Conservation (phyloP, 2,113 vertebrate species). For the Cynopterus brachyotis region DNA sequence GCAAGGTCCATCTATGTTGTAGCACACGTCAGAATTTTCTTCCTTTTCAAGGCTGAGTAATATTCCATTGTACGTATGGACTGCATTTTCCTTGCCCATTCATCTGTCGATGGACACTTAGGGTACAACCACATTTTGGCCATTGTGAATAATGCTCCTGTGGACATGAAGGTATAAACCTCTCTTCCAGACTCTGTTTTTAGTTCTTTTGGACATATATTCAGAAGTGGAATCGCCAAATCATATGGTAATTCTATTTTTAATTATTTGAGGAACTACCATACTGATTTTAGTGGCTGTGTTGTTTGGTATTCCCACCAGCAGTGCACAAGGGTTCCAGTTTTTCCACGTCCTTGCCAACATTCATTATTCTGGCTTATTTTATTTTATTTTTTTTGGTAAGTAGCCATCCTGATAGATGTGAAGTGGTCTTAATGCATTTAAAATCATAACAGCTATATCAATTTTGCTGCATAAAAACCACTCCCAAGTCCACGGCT, state of each 20-base stretch:
- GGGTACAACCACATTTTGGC: background rate
- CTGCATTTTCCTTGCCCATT: background rate
- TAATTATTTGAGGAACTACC: background rate
- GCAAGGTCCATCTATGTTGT: background rate
- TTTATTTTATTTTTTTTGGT: no score
- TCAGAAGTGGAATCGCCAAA: background rate
- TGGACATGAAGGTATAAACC: background rate
- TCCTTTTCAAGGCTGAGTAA: background rate
- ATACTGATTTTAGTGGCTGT: background rate
- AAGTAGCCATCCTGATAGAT: background rate
- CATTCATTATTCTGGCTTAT: background rate
- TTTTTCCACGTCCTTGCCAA: background rate
- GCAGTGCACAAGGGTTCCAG: background rate
- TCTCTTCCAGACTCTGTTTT: background rate
- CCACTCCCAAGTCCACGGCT: background rate
- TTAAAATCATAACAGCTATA: background rate
- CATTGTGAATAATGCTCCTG: background rate
- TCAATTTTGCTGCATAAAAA: background rate
- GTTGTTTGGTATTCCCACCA: background rate
- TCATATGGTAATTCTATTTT: background rate
- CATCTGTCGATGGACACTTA: background rate
- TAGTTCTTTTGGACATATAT: background rate
- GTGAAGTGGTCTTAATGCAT: background rate
- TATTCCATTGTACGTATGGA: background rate
- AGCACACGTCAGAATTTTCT: background rate